phyloP scores from a whole-genome alignment of 92 coral and sea anemone genomes.

The Phymanthus crucifer region DNA sequence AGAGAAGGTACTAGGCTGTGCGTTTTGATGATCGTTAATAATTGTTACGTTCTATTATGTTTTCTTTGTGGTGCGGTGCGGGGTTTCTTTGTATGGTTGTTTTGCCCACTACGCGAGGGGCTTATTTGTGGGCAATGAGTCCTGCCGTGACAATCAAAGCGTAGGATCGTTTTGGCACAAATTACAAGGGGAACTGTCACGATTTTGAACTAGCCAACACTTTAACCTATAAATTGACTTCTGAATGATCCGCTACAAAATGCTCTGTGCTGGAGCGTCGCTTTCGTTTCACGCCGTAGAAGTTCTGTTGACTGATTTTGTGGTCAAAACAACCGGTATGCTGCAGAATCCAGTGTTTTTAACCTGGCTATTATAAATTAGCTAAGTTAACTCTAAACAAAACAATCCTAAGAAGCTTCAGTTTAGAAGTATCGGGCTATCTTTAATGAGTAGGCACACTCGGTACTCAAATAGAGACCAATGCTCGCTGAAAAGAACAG shows the following conservation, averaged over 20 bases:
- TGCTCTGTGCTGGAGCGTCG: neutral
- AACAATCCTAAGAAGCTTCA: conserved; percentile 9
- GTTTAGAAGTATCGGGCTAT: conserved; percentile 16
- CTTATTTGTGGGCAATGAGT: conserved; percentile 40
- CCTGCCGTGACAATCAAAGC: conserved; percentile 46
- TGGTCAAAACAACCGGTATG: conserved; percentile 19
- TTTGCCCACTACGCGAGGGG: conserved; percentile 38
- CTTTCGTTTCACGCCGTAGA: neutral
- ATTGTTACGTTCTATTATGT: conserved; percentile 33
- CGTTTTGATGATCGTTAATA: conserved; percentile 15
- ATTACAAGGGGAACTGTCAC: conserved; percentile 47
- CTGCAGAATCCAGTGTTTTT: neutral
- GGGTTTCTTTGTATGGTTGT: conserved; percentile 40
- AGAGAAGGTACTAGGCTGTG: neutral
- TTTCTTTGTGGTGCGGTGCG: conserved; percentile 32
- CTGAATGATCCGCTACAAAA: conserved; percentile 7
- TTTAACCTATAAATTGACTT: conserved; percentile 36
- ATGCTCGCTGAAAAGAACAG: conserved; percentile 14
- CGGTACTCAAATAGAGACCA: neutral
- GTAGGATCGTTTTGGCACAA: conserved; percentile 40
- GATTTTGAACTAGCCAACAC: conserved; percentile 45
- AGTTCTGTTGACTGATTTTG: conserved; percentile 7
- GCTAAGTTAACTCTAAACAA: neutral
- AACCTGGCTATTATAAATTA: neutral
- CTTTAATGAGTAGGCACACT: neutral